These are phyloP conservation scores for Neodiprion virginianus DNA, from an alignment of 1,140 invertebrate species.

Conservation along the genomic window DNA sequence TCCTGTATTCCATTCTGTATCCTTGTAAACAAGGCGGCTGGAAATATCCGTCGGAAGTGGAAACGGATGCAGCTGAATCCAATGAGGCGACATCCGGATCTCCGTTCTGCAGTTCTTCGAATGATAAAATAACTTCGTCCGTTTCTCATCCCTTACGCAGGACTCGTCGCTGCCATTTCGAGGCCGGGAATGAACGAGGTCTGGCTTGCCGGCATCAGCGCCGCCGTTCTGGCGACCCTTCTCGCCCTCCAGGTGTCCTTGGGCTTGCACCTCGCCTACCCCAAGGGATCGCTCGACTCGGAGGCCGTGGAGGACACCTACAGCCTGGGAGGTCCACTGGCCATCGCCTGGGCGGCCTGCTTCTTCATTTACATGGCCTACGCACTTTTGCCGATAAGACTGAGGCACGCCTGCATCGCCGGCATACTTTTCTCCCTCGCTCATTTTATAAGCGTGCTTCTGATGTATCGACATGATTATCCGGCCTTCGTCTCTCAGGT, in stretches of 20 bases:
- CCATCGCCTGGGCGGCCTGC: constrained; percentile 73
- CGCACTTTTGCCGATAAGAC: constrained; percentile 82
- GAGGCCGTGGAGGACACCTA: constrained; percentile 29
- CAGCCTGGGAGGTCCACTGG: constrained; percentile 47
- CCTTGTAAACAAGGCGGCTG: constrained; percentile 3
- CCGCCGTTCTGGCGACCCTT: constrained; percentile 78
- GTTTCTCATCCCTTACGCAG: constrained; percentile 49
- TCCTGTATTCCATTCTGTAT: not conserved
- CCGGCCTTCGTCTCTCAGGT: constrained; percentile 52
- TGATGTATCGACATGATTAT: constrained; percentile 50
- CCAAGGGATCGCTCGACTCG: constrained; percentile 29
- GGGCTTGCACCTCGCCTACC: constrained; percentile 55
- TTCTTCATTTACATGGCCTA: constrained; percentile 90
- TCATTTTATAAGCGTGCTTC: constrained; percentile 65
- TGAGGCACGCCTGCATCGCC: constrained; percentile 79
- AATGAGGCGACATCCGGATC: no score
- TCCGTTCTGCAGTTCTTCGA: no score
- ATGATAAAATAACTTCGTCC: no score
- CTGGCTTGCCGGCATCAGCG: constrained; percentile 82
- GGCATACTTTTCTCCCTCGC: constrained; percentile 72
- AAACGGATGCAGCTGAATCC: no score
- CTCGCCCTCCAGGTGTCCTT: constrained; percentile 69
- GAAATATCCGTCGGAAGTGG: not conserved
- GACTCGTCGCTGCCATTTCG: constrained; percentile 76
- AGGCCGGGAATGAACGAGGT: constrained; percentile 87